These are phyloP conservation scores for Struthidea cinerea DNA, from an alignment of 2,113 vertebrate species.

Conservation along the genomic window DNA sequence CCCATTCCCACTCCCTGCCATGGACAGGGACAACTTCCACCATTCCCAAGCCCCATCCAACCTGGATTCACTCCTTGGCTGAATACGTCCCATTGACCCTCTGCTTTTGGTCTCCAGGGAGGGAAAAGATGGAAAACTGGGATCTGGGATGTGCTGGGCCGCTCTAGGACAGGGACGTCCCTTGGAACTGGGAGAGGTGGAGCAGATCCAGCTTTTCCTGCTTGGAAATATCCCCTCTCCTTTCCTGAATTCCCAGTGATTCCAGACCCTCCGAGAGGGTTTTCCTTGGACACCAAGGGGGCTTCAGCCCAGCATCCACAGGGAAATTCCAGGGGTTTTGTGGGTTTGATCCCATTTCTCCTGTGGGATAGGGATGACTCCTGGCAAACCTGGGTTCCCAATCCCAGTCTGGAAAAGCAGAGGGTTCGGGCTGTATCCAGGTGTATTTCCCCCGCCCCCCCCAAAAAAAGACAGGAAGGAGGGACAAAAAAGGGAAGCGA, in stretches of 20 bases:
- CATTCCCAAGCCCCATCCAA: too few species aligned
- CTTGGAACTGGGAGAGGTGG: not conserved
- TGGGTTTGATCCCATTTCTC: not conserved
- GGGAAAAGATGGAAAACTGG: not conserved
- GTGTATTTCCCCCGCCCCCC: not conserved
- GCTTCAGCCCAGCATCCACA: accelerated
- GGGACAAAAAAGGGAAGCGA: not conserved
- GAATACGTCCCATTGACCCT: not conserved
- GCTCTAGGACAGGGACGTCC: not conserved
- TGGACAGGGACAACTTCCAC: not conserved
- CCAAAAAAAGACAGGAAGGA: not conserved
- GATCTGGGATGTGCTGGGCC: not conserved
- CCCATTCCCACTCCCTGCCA: not conserved
- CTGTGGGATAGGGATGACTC: not conserved
- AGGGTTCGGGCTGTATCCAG: not conserved
- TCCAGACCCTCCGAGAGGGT: not conserved
- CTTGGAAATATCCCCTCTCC: too few species aligned
- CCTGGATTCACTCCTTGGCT: not conserved
- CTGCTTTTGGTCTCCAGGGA: not conserved
- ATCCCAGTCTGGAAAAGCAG: accelerated
- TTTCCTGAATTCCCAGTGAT: not conserved
- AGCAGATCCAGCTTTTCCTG: not conserved
- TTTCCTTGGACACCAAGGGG: not conserved
- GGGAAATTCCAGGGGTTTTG: not conserved
- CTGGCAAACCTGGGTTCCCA: not conserved